Evolutionary conservation across 2,113 vertebrate genomes (phyloP).

Genomic region (Garra rufa): DNA sequence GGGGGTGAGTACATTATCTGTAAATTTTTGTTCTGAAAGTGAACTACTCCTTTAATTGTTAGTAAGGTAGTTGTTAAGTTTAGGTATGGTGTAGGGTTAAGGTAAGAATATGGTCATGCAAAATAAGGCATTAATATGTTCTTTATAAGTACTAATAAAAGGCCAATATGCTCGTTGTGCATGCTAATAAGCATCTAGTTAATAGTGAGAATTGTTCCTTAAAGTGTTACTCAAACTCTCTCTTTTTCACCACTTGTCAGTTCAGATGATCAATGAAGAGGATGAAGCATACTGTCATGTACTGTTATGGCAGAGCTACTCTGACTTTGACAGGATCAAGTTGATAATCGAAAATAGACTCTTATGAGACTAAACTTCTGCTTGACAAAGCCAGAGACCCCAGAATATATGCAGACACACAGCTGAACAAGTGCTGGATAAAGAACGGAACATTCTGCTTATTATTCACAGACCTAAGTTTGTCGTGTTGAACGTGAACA

Average conservation of each 20-base stretch:
- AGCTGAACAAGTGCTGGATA: neutral
- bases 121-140: too few relatives aligned
- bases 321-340: constrained; percentile 5
- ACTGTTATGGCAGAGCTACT: neutral
- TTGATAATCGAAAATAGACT: constrained; percentile 5
- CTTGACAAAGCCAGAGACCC: constrained; percentile 10
- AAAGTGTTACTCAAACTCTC: neutral
- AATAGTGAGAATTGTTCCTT: neutral
- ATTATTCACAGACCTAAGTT: neutral
- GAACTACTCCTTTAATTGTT: too few relatives aligned
- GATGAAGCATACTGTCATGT: neutral
- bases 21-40: too few relatives aligned
- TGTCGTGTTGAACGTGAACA: neutral
- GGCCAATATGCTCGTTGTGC: neutral
- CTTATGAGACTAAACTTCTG: neutral
- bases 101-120: too few relatives aligned
- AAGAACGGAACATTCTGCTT: neutral
- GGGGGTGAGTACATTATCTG: too few relatives aligned
- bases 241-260: neutral
- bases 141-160: too few relatives aligned
- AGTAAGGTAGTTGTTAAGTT: too few relatives aligned
- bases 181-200: neutral
- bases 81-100: too few relatives aligned
- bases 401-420: neutral
- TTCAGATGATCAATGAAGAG: neutral